Percentiles rank a stretch among this genome's conserved stretches.
These are phyloP conservation scores for Loripinus fragilis DNA, from an alignment of 2,888 invertebrate species.

Conservation along the genomic window DNA sequence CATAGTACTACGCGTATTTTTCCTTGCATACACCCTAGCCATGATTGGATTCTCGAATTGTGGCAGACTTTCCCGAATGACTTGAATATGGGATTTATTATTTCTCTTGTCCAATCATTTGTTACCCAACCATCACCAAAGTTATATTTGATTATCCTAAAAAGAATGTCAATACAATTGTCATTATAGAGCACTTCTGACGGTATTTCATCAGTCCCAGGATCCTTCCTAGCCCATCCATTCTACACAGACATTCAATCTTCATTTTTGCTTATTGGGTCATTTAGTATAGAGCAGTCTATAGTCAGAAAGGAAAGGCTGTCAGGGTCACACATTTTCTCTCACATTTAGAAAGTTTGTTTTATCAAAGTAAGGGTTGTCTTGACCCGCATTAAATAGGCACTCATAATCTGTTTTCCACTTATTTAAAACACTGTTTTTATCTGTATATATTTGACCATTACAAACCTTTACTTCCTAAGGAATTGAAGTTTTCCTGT, in stretches of 20 bases:
- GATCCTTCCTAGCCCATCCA: constrained; percentile 8
- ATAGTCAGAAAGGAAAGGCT: not conserved
- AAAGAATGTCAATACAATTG: not conserved
- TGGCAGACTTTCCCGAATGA: no score
- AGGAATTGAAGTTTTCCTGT: not conserved
- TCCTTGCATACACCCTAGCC: no score
- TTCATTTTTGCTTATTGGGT: constrained; percentile 21
- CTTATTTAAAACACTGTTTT: constrained; percentile 3
- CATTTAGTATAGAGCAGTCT: constrained; percentile 20
- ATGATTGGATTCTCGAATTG: no score
- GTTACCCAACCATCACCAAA: constrained; percentile 20
- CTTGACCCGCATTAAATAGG: no score
- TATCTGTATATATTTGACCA: constrained; percentile 4
- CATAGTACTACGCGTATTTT: no score
- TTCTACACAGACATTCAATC: not conserved
- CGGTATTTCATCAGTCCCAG: constrained; percentile 16
- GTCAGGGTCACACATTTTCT: not conserved
- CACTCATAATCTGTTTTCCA: not conserved
- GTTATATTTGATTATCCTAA: constrained; percentile 6
- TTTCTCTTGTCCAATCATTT: not conserved
- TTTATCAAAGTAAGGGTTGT: no score
- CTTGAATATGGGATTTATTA: constrained; percentile 23
- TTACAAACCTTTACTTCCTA: not conserved
- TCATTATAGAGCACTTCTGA: constrained; percentile 24
- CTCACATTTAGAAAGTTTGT: not conserved